Conservation (phyloP, 2,797 vertebrate genomes). For the Falco berigora region DNA sequence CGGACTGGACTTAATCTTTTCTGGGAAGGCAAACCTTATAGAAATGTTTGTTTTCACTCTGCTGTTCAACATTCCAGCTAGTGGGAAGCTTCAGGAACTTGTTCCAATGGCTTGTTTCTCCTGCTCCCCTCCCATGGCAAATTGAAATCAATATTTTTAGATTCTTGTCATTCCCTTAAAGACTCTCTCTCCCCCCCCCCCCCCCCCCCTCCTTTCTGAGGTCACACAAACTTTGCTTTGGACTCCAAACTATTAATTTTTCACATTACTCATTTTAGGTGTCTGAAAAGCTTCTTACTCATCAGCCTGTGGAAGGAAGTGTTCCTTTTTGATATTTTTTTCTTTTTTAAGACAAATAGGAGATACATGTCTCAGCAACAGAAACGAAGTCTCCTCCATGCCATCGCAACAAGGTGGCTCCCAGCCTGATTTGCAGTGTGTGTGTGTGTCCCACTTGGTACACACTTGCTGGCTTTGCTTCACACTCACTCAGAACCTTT, state of each 20-base stretch:
- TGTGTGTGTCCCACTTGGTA: background rate
- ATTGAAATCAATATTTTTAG: constrained; percentile 59
- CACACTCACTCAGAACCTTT: background rate
- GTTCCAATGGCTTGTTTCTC: constrained; percentile 50
- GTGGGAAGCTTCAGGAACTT: constrained; percentile 30
- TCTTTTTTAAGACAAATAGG: background rate
- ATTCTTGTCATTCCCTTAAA: constrained; percentile 58
- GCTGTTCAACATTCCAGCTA: constrained; percentile 28
- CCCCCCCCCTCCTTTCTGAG: background rate
- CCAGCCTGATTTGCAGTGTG: background rate
- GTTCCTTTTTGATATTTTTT: background rate
- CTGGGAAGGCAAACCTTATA: constrained; percentile 9
- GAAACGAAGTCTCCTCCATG: background rate
- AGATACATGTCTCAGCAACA: background rate
- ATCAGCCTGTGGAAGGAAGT: background rate
- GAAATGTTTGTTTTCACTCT: constrained; percentile 53
- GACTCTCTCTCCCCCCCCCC: background rate
- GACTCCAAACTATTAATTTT: constrained; percentile 54
- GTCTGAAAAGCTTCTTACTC: constrained; percentile 24
- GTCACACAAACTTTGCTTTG: constrained; percentile 61
- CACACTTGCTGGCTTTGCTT: background rate
- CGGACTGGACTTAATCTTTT: background rate
- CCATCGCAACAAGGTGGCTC: background rate
- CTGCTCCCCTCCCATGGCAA: constrained; percentile 51
- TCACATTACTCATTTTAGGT: constrained; percentile 45